Base-by-base conservation (phyloP, 1,140 invertebrate species). In the Tetramorium alpestre region DNA sequence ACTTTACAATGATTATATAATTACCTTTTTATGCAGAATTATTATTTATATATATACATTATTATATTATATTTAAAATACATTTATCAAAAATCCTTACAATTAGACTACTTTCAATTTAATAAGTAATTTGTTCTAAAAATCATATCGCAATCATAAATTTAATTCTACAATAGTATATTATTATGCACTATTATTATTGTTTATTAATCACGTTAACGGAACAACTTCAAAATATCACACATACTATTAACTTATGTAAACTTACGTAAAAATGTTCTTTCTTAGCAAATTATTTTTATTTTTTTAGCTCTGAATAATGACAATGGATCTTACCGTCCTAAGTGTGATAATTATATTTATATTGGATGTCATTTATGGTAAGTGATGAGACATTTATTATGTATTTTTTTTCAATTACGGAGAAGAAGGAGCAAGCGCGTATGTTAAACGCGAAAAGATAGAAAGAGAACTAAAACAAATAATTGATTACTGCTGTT, bases 371-470 rank as follows among this genome's bases (percentile, higher is more conserved):
- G 16, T 65, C 7, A 62, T 4, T 8, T 28, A 28, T 5, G 82
- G 82, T 85, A 65, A 85, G 82, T 62, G 38, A 44, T 22, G 8
- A 76, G 13, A 76, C 3, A 60, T 44, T 2, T 2, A 73, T 60
- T 6, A 67, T 10, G n/a, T 44, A 13, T 44, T 11, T 8, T 67
- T 44, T 67, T 44, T 41, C 4, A 11, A 33, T 2, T 49, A 22
- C 10, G 18, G 4, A 18, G 5, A 25, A 28, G 56, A 56, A 56
- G 16, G 0, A 38, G 10, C 5, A n/a, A 8, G 8, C 10, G 1
- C 58, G 0, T 16, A 11, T 16, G 3, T 70, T 28, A 33, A n/a
- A 3, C n/a, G 22, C 8, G 22, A 70, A 33, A 4, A 28, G 49
- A 28, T 28, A 70, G 3, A 3, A 10, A 47, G 10, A 28, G 16